Base-by-base conservation (phyloP, 2,888 invertebrate genomes). In the Iselma pallidipennis region DNA sequence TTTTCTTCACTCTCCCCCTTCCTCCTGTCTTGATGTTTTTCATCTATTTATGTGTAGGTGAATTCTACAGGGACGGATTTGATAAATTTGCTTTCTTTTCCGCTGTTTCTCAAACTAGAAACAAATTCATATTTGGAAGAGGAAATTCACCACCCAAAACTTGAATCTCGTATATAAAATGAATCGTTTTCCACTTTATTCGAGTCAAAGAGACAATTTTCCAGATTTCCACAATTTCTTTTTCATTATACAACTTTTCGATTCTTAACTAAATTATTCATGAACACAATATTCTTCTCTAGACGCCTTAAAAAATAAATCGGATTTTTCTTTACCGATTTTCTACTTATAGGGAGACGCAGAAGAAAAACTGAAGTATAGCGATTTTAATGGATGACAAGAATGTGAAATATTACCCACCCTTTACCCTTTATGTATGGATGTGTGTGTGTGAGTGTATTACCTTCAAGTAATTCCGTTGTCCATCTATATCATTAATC, bases 1-100 rank as follows among this genome's bases (percentile, higher is more conserved):
- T 19, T 7, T 37, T 2, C 7, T 37, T 37, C n/a, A n/a, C n/a
- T n/a, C n/a, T n/a, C n/a, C n/a, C n/a, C n/a, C n/a, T n/a, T n/a
- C n/a, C n/a, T n/a, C n/a, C n/a, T n/a, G n/a, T n/a, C n/a, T 37
- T 9, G 19, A 19, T 16, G 37, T 16, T 37, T 16, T 2, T 16
- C 16, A 37, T 37, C 6, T 37, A 37, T 37, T 37, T 9, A 9
- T 9, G 7, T 33, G 31, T 14, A 16, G 5, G 37, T 14, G 45
- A 12, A 45, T 21, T 45, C 45, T 12, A 19, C 19, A 45, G 59
- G 59, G 50, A 55, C 49, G 55, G 29, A 55, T 55, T 61, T 56
- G 59, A 59, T 55, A 59, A 55, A 59, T 59, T 55, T 59, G 55
- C 28, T 51, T 51, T 50, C 4, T 28, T 4, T 29, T 2, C 14